Evolutionary conservation across 2,113 vertebrate genomes (phyloP).

Genomic region (Phylloscopus whistleri): DNA sequence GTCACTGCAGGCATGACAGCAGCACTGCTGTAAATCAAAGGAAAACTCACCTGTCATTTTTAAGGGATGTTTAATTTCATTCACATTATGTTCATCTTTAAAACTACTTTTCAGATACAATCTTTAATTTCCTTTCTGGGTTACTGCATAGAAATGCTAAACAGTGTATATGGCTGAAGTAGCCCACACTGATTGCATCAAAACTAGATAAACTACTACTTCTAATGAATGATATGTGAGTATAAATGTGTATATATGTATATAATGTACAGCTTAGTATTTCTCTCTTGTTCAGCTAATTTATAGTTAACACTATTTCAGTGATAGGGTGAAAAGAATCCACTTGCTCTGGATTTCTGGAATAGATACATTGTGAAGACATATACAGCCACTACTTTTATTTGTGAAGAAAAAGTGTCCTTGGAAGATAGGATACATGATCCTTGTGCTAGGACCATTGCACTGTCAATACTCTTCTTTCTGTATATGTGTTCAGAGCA

Average conservation of each 20-base stretch:
- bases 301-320: neutral
- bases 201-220: neutral
- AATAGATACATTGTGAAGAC: neutral
- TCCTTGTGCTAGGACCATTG: neutral
- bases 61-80: neutral
- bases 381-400: neutral
- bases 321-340: neutral
- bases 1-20: neutral
- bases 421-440: neutral
- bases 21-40: neutral
- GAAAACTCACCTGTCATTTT: neutral
- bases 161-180: neutral
- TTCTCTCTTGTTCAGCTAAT: neutral
- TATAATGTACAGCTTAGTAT: neutral
- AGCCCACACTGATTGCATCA: neutral
- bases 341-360: neutral
- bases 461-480: neutral
- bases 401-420: neutral
- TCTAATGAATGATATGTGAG: neutral
- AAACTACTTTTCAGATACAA: neutral
- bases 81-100: neutral
- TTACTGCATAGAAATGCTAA: neutral
- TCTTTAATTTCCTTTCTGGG: conserved; percentile 38
- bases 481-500: neutral
- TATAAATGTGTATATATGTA: neutral